A percentile compares a stretch with the other conserved stretches of the same genome.
phyloP scores from a whole-genome alignment of 2,113 vertebrate genomes.

The Galeopterus variegatus region DNA sequence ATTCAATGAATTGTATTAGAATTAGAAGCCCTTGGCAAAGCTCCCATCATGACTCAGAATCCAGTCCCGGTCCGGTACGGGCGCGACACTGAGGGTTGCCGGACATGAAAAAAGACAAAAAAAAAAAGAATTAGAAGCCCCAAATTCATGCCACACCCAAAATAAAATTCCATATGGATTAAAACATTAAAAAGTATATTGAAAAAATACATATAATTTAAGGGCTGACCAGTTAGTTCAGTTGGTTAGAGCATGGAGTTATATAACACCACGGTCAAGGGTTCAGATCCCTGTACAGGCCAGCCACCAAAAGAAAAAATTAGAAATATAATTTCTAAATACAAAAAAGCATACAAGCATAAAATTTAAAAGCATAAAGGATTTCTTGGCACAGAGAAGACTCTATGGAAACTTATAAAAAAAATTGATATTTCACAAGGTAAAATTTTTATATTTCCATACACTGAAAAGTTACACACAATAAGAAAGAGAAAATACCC shows the following conservation, averaged over 20 bases:
- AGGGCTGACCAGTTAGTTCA: too few species aligned
- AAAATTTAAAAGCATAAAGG: neutral
- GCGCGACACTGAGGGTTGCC: too few species aligned
- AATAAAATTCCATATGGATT: neutral
- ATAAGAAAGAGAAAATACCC: neutral
- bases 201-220: too few species aligned
- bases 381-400: neutral
- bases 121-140: neutral
- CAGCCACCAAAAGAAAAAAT: too few species aligned
- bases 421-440: neutral
- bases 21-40: neutral
- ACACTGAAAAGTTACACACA: neutral
- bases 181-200: neutral
- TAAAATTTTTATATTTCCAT: neutral
- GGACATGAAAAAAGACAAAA: too few species aligned
- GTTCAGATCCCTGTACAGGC: too few species aligned
- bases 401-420: neutral
- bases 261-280: too few species aligned
- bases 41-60: too few species aligned
- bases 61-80: too few species aligned
- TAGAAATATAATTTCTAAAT: neutral
- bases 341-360: neutral
- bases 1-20: constrained; percentile 1
- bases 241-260: too few species aligned
- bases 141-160: neutral